Conservation (phyloP, 2,888 invertebrate species). For the Drosophila borealis region DNA sequence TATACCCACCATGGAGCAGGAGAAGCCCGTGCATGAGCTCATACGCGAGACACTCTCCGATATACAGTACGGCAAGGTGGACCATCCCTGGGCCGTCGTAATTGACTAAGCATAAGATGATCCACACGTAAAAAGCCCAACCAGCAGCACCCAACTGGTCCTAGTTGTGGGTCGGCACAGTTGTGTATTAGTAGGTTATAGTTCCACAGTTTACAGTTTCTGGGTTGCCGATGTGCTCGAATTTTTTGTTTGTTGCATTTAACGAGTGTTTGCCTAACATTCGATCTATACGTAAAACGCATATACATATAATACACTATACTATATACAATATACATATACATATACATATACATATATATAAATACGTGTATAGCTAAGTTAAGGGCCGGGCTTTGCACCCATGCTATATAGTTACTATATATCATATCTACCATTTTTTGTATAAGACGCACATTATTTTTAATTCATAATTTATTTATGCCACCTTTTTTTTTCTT, state of each 20-base stretch:
- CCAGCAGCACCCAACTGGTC: not conserved
- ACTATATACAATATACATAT: slow-evolving; percentile 17
- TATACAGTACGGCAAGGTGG: slow-evolving; percentile 95
- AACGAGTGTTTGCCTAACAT: slow-evolving; percentile 24
- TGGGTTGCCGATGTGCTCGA: slow-evolving; percentile 71
- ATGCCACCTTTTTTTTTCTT: slow-evolving; percentile 22
- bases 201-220: slow-evolving; percentile 48
- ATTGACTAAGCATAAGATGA: slow-evolving; percentile 85
- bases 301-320: slow-evolving; percentile 19
- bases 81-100: slow-evolving; percentile 92
- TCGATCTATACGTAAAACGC: slow-evolving; percentile 40
- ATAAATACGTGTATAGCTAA: slow-evolving; percentile 21
- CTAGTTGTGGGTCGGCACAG: slow-evolving; percentile 13
- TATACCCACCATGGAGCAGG: slow-evolving; percentile 91
- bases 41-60: slow-evolving; percentile 91
- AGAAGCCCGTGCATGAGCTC: slow-evolving; percentile 90
- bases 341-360: slow-evolving; percentile 15
- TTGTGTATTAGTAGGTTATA: slow-evolving; percentile 81
- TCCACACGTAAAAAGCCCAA: not conserved
- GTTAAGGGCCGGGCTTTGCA: slow-evolving; percentile 45
- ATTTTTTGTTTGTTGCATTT: slow-evolving; percentile 68
- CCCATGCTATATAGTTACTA: slow-evolving; percentile 56
- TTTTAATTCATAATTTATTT: slow-evolving; percentile 57
- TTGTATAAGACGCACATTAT: slow-evolving; percentile 41
- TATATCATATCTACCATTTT: slow-evolving; percentile 26